Evolutionary conservation across 2,113 vertebrate species (phyloP), one percentile per base, ranked within the genome.

Genomic region (Austrofundulus limnaeus): DNA sequence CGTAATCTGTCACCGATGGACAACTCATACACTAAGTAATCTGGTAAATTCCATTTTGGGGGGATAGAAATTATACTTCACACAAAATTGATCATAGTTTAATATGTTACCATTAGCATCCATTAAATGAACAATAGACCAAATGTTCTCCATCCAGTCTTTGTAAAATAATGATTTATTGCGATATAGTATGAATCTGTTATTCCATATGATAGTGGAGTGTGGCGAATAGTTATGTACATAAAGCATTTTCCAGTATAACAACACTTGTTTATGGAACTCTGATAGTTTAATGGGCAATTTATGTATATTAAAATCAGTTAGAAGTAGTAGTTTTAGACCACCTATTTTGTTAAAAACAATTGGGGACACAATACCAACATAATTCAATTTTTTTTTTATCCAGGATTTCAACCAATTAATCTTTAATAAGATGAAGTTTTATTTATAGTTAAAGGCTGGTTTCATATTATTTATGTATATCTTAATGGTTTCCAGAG

Each of bases 261-360:
- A 7, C 11, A 51, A 25, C 7, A 63, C n/a, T n/a, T n/a, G n/a
- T n/a, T n/a, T n/a, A n/a, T n/a, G n/a, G n/a, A n/a, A 61, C 47
- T 61, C 34, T 50, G 47, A 50, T 4, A 50, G 37, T 25, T 23
- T 50, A 9, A 61, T 38, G 15, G 45, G 31, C 2, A 41, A 14
- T 39, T 62, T 50, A n/a, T 62, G 5, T 24, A 41, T 25, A 19
- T 51, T 39, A n/a, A 31, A 59, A 9, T 46, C 16, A n/a, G 45
- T 11, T 31, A 48, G 20, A 20, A 61, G 45, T 10, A 60, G 10
- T 4, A 34, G 16, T 48, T 61, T 48, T 38, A 61, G 3, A 19
- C 45, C 28, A 37, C 20, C 42, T 19, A 61, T 34, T 61, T 37
- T 48, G 46, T 16, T 24, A 47, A 37, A 38, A 5, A 38, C 10